phyloP scores from a whole-genome alignment of 2,113 vertebrate genomes.

The Mirounga angustirostris region DNA sequence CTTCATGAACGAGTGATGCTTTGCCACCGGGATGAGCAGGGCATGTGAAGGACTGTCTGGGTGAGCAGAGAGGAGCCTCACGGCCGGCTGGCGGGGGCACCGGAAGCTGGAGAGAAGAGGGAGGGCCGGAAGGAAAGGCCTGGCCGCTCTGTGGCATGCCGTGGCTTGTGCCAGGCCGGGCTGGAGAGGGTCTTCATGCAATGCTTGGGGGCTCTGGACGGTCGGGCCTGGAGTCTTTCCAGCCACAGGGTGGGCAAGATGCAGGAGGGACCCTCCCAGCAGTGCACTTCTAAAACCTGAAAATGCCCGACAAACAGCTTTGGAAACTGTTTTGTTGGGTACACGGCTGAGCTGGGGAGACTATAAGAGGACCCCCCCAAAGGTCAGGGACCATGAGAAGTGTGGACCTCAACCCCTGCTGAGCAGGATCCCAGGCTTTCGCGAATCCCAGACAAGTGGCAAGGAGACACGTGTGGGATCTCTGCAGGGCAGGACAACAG shows the following conservation, averaged over 20 bases:
- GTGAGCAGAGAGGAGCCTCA: not conserved
- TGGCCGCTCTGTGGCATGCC: no score
- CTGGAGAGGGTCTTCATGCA: no score
- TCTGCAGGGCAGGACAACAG: not conserved
- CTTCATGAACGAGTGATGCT: no score
- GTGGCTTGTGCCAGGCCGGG: no score
- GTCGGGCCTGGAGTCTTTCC: not conserved
- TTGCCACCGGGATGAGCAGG: no score
- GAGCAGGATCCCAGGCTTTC: not conserved
- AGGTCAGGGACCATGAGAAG: no score
- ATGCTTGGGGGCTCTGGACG: no score
- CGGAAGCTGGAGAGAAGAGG: not conserved
- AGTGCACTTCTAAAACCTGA: no score
- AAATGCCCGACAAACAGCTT: not conserved
- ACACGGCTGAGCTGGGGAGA: not conserved
- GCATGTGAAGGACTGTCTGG: not conserved
- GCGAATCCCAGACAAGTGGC: rapidly evolving
- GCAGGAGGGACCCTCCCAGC: rapidly evolving
- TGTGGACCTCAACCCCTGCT: rapidly evolving
- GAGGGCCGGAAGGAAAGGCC: not conserved
- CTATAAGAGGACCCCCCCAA: no score
- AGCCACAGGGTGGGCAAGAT: rapidly evolving
- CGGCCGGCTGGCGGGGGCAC: not conserved
- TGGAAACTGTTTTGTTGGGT: not conserved
- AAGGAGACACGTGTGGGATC: not conserved